Percentiles rank a stretch among this genome's conserved stretches.
Evolutionary conservation across 2,113 vertebrate species (phyloP).

Genomic region (Phylloscopus whistleri): DNA sequence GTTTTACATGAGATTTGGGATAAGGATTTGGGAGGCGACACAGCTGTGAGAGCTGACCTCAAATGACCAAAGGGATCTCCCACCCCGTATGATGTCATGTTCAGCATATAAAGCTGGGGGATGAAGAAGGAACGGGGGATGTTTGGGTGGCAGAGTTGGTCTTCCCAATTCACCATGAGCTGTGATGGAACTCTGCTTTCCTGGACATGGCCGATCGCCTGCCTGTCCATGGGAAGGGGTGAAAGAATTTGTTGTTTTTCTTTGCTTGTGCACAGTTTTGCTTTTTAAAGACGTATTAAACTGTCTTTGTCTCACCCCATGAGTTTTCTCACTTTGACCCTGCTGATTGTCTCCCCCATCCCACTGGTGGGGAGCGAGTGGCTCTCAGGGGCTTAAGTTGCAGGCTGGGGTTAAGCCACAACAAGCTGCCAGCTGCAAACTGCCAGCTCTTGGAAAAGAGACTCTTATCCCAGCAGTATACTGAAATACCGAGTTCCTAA

Average conservation of each 20-base stretch:
- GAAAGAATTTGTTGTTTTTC: neutral
- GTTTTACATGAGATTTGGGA: neutral
- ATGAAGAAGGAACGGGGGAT: neutral
- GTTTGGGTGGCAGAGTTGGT: neutral
- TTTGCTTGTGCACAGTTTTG: neutral
- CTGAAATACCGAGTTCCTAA: neutral
- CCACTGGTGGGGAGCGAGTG: accelerated
- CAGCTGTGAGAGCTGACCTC: neutral
- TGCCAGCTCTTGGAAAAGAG: neutral
- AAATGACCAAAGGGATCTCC: neutral
- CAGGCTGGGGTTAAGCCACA: neutral
- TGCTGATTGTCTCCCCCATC: neutral
- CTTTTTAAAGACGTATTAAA: neutral
- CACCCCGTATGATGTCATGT: neutral
- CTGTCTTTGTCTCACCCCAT: neutral
- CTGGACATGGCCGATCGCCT: neutral
- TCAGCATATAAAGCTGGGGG: neutral
- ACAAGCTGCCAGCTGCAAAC: neutral
- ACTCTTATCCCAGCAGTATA: neutral
- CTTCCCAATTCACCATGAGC: neutral
- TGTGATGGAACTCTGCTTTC: neutral
- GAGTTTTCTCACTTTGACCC: neutral
- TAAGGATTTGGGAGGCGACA: neutral
- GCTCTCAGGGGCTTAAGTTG: neutral
- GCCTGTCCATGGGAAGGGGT: neutral